These are phyloP conservation scores for Ganaspis brasiliensis DNA, from an alignment of 2,888 invertebrate genomes.

Conservation along the genomic window DNA sequence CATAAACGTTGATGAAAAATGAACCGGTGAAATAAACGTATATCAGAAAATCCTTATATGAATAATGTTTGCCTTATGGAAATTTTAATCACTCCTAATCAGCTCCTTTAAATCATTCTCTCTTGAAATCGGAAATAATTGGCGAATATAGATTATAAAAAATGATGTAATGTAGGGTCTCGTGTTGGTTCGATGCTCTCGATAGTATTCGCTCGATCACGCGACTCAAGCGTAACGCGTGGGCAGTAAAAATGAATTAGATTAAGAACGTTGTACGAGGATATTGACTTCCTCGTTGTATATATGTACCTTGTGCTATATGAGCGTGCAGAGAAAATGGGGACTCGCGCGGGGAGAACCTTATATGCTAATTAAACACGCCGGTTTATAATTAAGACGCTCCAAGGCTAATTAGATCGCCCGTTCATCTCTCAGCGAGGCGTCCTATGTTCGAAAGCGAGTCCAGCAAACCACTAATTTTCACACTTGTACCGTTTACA, in stretches of 20 bases:
- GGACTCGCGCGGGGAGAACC: slow-evolving; percentile 31
- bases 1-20: slow-evolving; percentile 22
- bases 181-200: slow-evolving; percentile 30
- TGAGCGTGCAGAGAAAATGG: slow-evolving; percentile 40
- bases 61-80: slow-evolving; percentile 24
- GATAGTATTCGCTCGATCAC: slow-evolving; percentile 44
- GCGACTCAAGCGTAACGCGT: slow-evolving; percentile 58
- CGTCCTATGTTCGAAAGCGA: slow-evolving; percentile 21
- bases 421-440: slow-evolving; percentile 26
- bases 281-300: slow-evolving; percentile 44
- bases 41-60: no score
- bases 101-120: neutral
- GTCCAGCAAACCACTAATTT: slow-evolving; percentile 26
- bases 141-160: slow-evolving; percentile 12
- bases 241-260: slow-evolving; percentile 59
- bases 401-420: slow-evolving; percentile 42
- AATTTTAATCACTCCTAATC: neutral
- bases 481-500: slow-evolving; percentile 34
- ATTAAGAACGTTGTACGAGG: slow-evolving; percentile 54
- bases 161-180: slow-evolving; percentile 29
- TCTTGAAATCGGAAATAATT: neutral
- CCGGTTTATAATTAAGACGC: slow-evolving; percentile 48
- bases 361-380: slow-evolving; percentile 47
- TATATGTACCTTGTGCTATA: slow-evolving; percentile 28
- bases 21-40: neutral